Conservation (phyloP, 2,113 vertebrate genomes). For the Alligator mississippiensis region DNA sequence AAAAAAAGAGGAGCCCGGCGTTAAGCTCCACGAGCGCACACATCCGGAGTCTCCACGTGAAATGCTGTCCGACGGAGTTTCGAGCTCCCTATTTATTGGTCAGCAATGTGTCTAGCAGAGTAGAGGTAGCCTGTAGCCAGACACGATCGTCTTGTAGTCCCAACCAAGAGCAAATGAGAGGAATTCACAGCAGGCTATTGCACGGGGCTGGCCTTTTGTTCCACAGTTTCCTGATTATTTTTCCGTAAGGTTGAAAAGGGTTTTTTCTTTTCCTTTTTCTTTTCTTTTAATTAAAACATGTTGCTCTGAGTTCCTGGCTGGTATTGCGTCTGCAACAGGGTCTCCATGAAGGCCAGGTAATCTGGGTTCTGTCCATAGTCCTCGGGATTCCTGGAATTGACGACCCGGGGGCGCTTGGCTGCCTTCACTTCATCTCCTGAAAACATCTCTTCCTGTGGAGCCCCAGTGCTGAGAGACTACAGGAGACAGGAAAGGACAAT, state of each 20-base stretch:
- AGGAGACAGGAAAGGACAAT: neutral
- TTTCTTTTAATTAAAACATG: slow-evolving; percentile 59
- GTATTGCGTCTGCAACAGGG: slow-evolving; percentile 85
- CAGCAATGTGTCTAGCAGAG: slow-evolving; percentile 53
- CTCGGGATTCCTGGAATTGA: slow-evolving; percentile 43
- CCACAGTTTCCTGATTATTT: slow-evolving; percentile 46
- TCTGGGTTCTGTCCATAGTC: slow-evolving; percentile 77
- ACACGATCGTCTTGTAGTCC: slow-evolving; percentile 22
- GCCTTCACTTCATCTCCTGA: slow-evolving; percentile 83
- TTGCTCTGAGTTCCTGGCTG: slow-evolving; percentile 74
- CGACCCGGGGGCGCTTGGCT: slow-evolving; percentile 89
- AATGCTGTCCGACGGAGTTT: slow-evolving; percentile 4
- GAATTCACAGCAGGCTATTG: slow-evolving; percentile 71
- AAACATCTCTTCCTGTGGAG: slow-evolving; percentile 74
- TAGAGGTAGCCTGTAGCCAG: slow-evolving; percentile 71
- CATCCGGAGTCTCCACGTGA: slow-evolving; percentile 27
- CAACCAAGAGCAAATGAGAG: slow-evolving; percentile 57
- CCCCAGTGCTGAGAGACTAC: slow-evolving; percentile 83
- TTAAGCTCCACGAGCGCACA: slow-evolving; percentile 27
- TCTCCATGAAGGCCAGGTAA: slow-evolving; percentile 89
- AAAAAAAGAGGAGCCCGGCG: slow-evolving; percentile 10
- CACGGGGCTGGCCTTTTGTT: slow-evolving; percentile 52
- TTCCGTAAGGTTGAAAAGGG: slow-evolving; percentile 45
- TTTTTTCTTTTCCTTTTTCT: neutral
- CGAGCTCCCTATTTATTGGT: slow-evolving; percentile 20